A percentile compares a stretch with the other conserved stretches of the same genome.
Evolutionary conservation across 2,113 vertebrate genomes (phyloP).

Genomic region (Sinocyclocheilus maitianheensis): DNA sequence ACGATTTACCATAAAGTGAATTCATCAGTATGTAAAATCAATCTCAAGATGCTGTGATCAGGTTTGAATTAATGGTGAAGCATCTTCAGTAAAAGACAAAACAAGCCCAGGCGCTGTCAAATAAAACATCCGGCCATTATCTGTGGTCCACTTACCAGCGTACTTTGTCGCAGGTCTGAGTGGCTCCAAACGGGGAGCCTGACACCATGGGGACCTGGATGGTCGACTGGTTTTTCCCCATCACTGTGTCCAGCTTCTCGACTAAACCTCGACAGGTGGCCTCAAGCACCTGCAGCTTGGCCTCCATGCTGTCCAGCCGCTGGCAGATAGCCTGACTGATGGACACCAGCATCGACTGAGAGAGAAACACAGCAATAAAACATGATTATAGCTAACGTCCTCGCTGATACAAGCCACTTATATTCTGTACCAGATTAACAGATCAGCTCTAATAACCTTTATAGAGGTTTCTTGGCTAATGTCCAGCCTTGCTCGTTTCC

Average conservation of each 20-base stretch:
- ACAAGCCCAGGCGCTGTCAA: background rate
- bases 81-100: background rate
- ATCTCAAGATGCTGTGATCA: background rate
- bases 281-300: constrained; percentile 90
- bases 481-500: constrained; percentile 89
- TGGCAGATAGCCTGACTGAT: constrained; percentile 92
- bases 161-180: constrained; percentile 98
- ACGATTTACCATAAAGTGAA: background rate
- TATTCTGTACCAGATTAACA: background rate
- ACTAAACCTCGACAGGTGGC: constrained; percentile 91
- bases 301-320: constrained; percentile 93
- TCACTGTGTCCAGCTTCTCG: constrained; percentile 89
- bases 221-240: constrained; percentile 89
- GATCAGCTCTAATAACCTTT: constrained; percentile 76
- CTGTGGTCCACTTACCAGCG: constrained; percentile 82
- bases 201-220: constrained; percentile 99
- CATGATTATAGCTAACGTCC: background rate
- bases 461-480: constrained; percentile 89
- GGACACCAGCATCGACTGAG: constrained; percentile 87
- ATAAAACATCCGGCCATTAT: background rate
- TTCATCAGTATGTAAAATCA: background rate
- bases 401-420: background rate
- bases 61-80: background rate
- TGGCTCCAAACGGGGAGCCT: constrained; percentile 94
- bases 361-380: background rate